Percentiles rank a stretch among this genome's conserved stretches.
These are phyloP conservation scores for Porites cylindrica DNA, from an alignment of 92 coral and sea anemone genomes.

Conservation along the genomic window DNA sequence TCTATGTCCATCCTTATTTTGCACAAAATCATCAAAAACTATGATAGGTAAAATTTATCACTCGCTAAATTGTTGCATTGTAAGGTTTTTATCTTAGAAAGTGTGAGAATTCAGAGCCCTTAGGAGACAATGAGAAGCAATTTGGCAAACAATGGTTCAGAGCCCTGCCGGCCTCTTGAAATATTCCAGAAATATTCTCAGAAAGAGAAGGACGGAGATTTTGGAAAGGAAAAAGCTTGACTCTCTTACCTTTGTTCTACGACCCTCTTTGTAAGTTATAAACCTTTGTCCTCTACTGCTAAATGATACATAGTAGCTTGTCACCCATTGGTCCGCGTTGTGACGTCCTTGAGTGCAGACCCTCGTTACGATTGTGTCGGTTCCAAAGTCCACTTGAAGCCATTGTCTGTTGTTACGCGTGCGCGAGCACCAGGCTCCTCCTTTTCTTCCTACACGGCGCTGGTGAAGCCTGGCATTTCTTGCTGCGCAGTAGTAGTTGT, in stretches of 20 bases:
- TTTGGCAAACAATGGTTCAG: too few species aligned
- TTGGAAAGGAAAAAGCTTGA: background rate
- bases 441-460: constrained; percentile 66
- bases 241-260: constrained; percentile 70
- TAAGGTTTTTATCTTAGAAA: too few species aligned
- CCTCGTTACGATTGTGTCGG: constrained; percentile 66
- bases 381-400: constrained; percentile 83
- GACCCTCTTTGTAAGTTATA: constrained; percentile 67
- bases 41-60: too few species aligned
- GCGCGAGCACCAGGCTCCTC: constrained; percentile 80
- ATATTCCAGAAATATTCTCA: too few species aligned
- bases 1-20: background rate
- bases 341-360: constrained; percentile 85
- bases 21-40: background rate
- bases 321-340: constrained; percentile 87
- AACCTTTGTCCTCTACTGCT: constrained; percentile 76
- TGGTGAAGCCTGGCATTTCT: constrained; percentile 81
- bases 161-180: too few species aligned
- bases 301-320: constrained; percentile 74
- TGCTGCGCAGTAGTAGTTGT: constrained; percentile 71
- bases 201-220: too few species aligned
- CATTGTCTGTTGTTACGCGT: constrained; percentile 74
- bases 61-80: too few species aligned
- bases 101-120: too few species aligned
- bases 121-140: too few species aligned